phyloP scores from a whole-genome alignment of 1,140 invertebrate genomes.

The Vanessa atalanta region DNA sequence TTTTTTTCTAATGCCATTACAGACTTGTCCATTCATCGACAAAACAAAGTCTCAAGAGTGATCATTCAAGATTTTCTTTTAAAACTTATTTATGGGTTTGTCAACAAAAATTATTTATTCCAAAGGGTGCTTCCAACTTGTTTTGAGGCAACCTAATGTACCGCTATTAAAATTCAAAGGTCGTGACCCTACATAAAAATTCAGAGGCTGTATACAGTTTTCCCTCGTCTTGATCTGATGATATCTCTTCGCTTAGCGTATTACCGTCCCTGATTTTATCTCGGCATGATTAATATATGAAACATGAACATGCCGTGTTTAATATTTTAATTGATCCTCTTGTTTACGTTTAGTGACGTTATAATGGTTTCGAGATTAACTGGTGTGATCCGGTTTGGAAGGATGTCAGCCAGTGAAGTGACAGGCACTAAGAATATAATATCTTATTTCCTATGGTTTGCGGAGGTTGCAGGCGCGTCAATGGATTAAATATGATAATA shows the following conservation, averaged over 20 bases:
- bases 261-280: slow-evolving; percentile 28
- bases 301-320: slow-evolving; percentile 12
- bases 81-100: slow-evolving; percentile 13
- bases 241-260: slow-evolving; percentile 35
- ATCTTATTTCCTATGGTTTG: too few relatives aligned
- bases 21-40: neutral
- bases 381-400: too few relatives aligned
- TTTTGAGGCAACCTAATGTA: slow-evolving; percentile 46
- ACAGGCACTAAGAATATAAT: too few relatives aligned
- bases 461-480: too few relatives aligned
- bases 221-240: slow-evolving; percentile 38
- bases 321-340: neutral
- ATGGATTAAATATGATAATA: too few relatives aligned
- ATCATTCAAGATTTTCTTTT: slow-evolving; percentile 12
- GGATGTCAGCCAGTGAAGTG: too few relatives aligned
- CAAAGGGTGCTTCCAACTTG: slow-evolving; percentile 19
- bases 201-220: slow-evolving; percentile 31
- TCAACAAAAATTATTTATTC: slow-evolving; percentile 32
- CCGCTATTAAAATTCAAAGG: slow-evolving; percentile 48
- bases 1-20: neutral
- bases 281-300: slow-evolving; percentile 24
- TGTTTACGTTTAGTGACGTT: neutral
- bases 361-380: too few relatives aligned
- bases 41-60: neutral
- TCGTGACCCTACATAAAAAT: slow-evolving; percentile 48